Evolutionary conservation across 2,888 invertebrate species (phyloP).

Genomic region (Gerosis bhagava): DNA sequence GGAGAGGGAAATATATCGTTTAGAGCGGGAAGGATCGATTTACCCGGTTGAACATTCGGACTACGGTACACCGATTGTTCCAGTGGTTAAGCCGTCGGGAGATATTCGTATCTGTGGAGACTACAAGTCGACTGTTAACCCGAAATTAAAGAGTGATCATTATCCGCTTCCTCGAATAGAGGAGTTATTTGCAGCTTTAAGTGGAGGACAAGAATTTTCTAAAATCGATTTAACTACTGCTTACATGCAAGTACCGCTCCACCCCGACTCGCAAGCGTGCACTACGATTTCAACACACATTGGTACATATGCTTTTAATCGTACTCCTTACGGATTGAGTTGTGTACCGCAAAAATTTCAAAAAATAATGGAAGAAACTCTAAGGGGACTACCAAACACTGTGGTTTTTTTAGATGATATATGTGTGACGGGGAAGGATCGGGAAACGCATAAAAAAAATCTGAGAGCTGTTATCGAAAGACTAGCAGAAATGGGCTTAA

Average conservation of each 20-base stretch:
- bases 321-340: constrained; percentile 25
- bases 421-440: constrained; percentile 27
- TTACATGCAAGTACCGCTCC: constrained; percentile 7
- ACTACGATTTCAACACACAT: constrained; percentile 30
- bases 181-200: no score
- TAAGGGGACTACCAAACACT: constrained; percentile 25
- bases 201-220: constrained; percentile 2
- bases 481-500: constrained; percentile 24
- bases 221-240: constrained; percentile 17
- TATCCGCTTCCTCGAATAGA: no score
- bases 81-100: no score
- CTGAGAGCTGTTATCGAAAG: constrained; percentile 32
- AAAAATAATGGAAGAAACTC: constrained; percentile 28
- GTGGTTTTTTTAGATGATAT: constrained; percentile 34
- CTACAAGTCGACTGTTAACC: no score
- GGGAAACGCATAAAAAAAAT: constrained; percentile 26
- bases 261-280: constrained; percentile 25
- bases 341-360: constrained; percentile 27
- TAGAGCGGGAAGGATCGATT: no score
- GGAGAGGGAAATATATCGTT: no score
- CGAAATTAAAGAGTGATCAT: no score
- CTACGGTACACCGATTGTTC: no score
- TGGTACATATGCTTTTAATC: constrained; percentile 23
- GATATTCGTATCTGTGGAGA: no score
- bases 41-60: no score